phyloP scores from a whole-genome alignment of 2,113 vertebrate species.

The Xiphorhynchus elegans region DNA sequence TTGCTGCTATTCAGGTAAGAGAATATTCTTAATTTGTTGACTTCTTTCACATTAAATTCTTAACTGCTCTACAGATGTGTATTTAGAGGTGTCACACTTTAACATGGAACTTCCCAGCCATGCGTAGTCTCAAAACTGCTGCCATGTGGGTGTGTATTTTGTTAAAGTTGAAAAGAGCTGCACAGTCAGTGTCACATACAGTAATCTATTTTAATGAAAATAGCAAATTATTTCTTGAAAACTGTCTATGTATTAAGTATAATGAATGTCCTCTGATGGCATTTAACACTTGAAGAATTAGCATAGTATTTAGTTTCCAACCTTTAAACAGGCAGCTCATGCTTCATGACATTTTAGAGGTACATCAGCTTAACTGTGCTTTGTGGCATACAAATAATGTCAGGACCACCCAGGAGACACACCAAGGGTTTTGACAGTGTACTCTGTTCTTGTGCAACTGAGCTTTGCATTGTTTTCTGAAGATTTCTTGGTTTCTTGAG shows the following conservation, averaged over 20 bases:
- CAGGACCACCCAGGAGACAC: neutral
- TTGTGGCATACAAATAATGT: neutral
- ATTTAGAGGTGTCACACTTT: neutral
- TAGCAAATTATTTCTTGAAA: neutral
- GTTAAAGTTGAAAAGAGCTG: neutral
- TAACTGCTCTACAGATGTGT: neutral
- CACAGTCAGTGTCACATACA: neutral
- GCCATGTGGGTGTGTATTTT: neutral
- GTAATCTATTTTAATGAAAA: neutral
- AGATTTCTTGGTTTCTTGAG: neutral
- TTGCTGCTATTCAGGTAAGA: constrained; percentile 94
- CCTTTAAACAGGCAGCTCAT: neutral
- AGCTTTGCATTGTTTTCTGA: neutral
- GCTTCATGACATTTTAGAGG: neutral
- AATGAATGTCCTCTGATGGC: neutral
- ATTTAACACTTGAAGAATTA: neutral
- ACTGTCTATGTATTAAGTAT: neutral
- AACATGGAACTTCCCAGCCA: neutral
- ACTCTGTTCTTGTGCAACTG: neutral
- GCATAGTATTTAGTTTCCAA: neutral
- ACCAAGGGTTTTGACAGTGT: neutral
- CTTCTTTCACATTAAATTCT: neutral
- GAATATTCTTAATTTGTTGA: neutral
- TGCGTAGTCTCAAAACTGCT: neutral
- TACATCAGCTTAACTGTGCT: neutral